Evolutionary conservation across 1,140 invertebrate species (phyloP).

Genomic region (Mya arenaria): DNA sequence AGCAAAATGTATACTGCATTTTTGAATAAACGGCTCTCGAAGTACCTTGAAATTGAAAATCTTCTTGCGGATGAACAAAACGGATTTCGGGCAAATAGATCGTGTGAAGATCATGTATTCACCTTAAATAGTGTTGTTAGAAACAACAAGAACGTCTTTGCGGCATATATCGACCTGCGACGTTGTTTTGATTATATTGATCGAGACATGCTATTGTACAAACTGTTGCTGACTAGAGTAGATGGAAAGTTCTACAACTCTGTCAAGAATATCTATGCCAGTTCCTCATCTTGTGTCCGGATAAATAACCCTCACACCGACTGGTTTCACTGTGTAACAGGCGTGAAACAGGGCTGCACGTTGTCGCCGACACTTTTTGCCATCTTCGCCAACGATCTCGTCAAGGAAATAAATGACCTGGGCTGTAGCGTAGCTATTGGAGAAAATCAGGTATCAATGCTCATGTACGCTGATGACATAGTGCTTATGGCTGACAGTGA

Average conservation of each 20-base stretch:
- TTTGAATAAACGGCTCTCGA: conserved; percentile 17
- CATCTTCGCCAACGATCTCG: conserved; percentile 16
- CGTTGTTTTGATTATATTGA: conserved; percentile 37
- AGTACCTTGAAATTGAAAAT: conserved; percentile 16
- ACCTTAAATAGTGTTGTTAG: not conserved
- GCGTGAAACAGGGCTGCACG: conserved; percentile 31
- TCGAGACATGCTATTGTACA: conserved; percentile 30
- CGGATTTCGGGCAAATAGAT: conserved; percentile 2
- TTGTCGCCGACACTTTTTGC: conserved; percentile 38
- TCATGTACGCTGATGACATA: conserved; percentile 33
- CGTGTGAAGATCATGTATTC: conserved; percentile 16
- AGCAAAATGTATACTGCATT: conserved; percentile 26
- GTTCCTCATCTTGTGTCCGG: not conserved
- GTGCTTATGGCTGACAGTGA: not conserved
- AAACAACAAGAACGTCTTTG: conserved; percentile 2
- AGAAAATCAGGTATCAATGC: not conserved
- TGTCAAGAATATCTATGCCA: conserved; percentile 6
- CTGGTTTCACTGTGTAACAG: conserved; percentile 15
- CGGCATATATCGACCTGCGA: conserved; percentile 4
- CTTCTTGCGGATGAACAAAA: conserved; percentile 36
- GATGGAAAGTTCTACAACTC: conserved; percentile 31
- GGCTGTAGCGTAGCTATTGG: not conserved
- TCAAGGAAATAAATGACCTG: conserved; percentile 7
- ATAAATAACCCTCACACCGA: conserved; percentile 23
- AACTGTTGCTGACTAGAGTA: conserved; percentile 1